Evolutionary conservation across 92 coral and sea anemone genomes (phyloP), one percentile per base, ranked within the genome.

Genomic region (Zoanthus sansibaricus): DNA sequence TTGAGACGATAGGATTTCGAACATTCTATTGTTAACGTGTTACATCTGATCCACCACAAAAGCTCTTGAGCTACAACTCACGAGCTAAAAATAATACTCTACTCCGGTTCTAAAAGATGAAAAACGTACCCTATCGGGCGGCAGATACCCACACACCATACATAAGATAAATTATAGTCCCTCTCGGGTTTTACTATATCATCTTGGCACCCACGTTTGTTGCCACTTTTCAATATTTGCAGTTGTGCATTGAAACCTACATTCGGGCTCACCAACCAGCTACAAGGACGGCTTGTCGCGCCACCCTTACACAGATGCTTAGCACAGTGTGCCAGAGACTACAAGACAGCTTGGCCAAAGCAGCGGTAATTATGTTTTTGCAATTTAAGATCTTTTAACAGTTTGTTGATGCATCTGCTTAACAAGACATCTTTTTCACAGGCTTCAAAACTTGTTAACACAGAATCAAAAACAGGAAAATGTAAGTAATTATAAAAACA

Each of bases 171-270:
- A 25, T 25, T 25, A 25, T 25, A 37, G 42, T 37, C 42, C 42
- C 42, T 4, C 1, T 37, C 42, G 2, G 42, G 42, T 4, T 37
- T 37, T 37, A 37, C 42, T 0, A 37, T 0, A 37, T 37, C 2
- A 37, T 37, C 42, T 0, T 0, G 42, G 42, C 2, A 1, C 42
- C 42, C 42, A 37, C 42, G 42, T 37, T 37, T 37, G 42, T 37
- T 37, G 42, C 42, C 42, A 37, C 42, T 37, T 37, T 17, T 74
- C 58, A 16, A 77, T 20, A 12, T 72, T 83, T 42, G 49, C 90
- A 97, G 99, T 91, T 97, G 72, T 97, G 99, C 75, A 97, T 97
- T 76, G 98, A 97, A 71, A 97, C 99, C 61, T 95, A 97, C 94
- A 92, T 91, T 5, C 98, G 98, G 14, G 94, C 99, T 1, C 98